Evolutionary conservation across 2,797 vertebrate genomes (phyloP), one percentile per base, ranked within the genome.

Genomic region (Mus spretus): DNA sequence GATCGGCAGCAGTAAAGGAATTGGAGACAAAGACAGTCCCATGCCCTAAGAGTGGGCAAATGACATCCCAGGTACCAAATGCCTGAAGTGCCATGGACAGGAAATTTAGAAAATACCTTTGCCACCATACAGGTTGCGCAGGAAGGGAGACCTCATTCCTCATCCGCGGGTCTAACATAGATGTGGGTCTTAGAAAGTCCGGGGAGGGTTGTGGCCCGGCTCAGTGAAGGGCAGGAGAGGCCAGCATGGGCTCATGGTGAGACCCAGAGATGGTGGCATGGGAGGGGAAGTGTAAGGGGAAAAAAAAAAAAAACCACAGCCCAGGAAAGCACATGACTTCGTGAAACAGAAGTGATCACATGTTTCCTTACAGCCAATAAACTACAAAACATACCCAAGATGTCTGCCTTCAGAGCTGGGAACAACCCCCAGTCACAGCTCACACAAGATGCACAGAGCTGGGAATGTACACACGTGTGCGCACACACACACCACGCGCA

Each of bases 21-120:
- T 0, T 13, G 17, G 22, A 26, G 57, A 4, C 88, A 28, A 40
- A 11, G 26, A 6, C 0, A 14, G 47, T 84, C 53, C 47, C 0
- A 0, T 3, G 34, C 3, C 88, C 50, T 63, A 3, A 34, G 1
- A 40, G 40, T 22, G 5, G 40, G 65, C 3, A 9, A 53, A 0
- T 3, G 1, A 14, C 19, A 3, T 14, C 5, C 11, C 3, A 4
- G 34, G 20, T 47, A 57, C 61, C 40, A 3, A 34, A 77, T 12
- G 19, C n/a, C 37, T 6, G 31, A 55, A 15, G 15, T 1, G 17
- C 9, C 4, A 37, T 0, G 10, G n/a, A 14, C 0, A 1, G 0
- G 67, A 59, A 37, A 47, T 28, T 3, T 6, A 4, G 31, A 34
- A 70, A 61, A 3, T 0, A 0, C 28, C 4, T 8, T 53, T 28